Evolutionary conservation across 2,113 vertebrate species (phyloP), one percentile per base, ranked within the genome.

Genomic region (Lates calcarifer): DNA sequence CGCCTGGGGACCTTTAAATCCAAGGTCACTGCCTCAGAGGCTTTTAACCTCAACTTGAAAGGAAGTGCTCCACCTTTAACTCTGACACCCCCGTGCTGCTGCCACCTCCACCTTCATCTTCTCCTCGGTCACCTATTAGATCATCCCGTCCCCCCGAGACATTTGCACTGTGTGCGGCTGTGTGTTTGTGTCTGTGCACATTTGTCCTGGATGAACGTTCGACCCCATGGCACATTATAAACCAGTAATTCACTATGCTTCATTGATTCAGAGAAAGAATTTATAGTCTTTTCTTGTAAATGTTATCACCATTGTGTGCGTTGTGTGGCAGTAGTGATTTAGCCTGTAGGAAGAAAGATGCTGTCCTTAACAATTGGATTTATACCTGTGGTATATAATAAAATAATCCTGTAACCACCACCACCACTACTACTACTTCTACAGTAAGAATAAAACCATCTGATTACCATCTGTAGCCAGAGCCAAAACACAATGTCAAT

Each of bases 11-110:
- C 31, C 63, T 10, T 56, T 83, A 33, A 76, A 67, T 79, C 77
- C 82, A 84, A 88, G 87, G 87, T 90, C 88, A 33, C 56, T 18
- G 53, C 84, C 86, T 86, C 69, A 0, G 39, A 84, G 74, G 83
- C 70, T 71, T 83, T 70, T 71, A 70, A 80, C 77, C 83, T 78
- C 74, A 3, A 24, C 85, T 85, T 79, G 72, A 89, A 84, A 81
- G 67, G 22, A 51, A 56, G 66, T 15, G 62, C 77, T 75, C 61
- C 79, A 81, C 79, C 80, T 85, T 83, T 84, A 74, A 26, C 77
- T 79, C 62, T 22, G 6, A 22, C 78, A 29, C 41, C 64, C 35
- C 26, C 18, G 3, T 2, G 0, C n/a, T 13, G 0, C 56, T 15
- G 35, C 41, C 68, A 29, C 45, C 53, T 13, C 56, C 66, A 37